Base-by-base conservation (phyloP, 35 echinoderm and acorn worm species). In the Acanthaster planci region DNA sequence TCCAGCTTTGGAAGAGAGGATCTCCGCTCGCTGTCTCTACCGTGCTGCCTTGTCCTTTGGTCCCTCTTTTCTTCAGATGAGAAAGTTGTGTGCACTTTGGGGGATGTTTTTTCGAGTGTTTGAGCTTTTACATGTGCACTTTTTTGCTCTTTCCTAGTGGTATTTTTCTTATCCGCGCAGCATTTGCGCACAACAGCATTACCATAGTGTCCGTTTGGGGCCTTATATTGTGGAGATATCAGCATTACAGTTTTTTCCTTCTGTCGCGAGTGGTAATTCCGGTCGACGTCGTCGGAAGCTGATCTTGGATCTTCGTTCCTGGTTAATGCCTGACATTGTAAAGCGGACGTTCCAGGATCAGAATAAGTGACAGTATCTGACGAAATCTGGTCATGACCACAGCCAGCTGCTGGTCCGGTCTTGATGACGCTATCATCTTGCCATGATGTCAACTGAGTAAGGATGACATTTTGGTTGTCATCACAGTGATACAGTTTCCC, bases 161-260 rank as follows among this genome's bases (percentile, higher is more conserved):
- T 2, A 31, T 72, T 19, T 35, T 30, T 72, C 9, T 72, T 19
- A 2, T 72, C 64, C 1, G 1, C 8, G 26, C 30, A 26, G 34
- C 64, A 72, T 72, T 72, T 72, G 2, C 64, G 29, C 0, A 72
- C 64, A 31, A 72, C 64, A 27, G 64, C 64, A 31, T 29, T 72
- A 72, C 64, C 64, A 9, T 72, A 72, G 64, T 72, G 64, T 27
- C 64, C 64, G 30, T 72, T 26, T 30, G 64, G 64, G 26, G 64
- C 64, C 9, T 31, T 34, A 29, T 72, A 72, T 7, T 72, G 64
- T 19, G 64, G 64, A 31, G 64, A 72, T 72, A 72, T 72, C 22
- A 72, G 64, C 22, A 10, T 34, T 27, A 3, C 14, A 16, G 64
- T 31, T 72, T 36, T 34, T 21, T 47, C 42, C 42, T 12, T 47